phyloP scores from a whole-genome alignment of 1,140 invertebrate species.

The Trachymyrmex cornetzi region DNA sequence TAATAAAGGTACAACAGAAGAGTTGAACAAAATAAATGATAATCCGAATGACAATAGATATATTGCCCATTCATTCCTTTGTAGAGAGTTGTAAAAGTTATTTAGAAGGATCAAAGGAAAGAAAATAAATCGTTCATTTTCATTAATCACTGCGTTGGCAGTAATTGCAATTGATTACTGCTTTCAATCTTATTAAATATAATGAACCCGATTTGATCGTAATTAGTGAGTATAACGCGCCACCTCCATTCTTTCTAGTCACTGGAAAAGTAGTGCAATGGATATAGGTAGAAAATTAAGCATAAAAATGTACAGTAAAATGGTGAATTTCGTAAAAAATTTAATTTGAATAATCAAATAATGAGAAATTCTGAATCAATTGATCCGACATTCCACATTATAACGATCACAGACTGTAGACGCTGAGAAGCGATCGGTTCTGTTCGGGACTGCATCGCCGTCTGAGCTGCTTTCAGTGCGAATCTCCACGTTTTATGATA shows the following conservation, averaged over 20 bases:
- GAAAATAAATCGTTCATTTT: neutral
- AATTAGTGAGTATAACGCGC: neutral
- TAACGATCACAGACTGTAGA: neutral
- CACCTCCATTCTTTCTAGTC: neutral
- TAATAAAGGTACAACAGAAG: neutral
- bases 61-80: neutral
- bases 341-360: neutral
- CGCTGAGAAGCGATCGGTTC: conserved; percentile 55
- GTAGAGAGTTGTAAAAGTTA: neutral
- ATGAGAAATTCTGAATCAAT: neutral
- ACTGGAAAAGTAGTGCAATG: neutral
- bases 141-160: neutral
- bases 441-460: conserved; percentile 72
- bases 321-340: neutral
- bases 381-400: neutral
- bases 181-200: conserved; percentile 8
- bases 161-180: neutral
- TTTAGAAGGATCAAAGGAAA: neutral
- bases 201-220: neutral
- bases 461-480: conserved; percentile 80
- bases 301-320: neutral
- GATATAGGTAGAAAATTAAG: neutral
- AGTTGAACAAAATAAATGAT: neutral
- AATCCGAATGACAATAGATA: neutral
- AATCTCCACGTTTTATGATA: conserved; percentile 85